These are phyloP conservation scores for Podarcis cretensis DNA, from an alignment of 2,113 vertebrate genomes.

Conservation along the genomic window DNA sequence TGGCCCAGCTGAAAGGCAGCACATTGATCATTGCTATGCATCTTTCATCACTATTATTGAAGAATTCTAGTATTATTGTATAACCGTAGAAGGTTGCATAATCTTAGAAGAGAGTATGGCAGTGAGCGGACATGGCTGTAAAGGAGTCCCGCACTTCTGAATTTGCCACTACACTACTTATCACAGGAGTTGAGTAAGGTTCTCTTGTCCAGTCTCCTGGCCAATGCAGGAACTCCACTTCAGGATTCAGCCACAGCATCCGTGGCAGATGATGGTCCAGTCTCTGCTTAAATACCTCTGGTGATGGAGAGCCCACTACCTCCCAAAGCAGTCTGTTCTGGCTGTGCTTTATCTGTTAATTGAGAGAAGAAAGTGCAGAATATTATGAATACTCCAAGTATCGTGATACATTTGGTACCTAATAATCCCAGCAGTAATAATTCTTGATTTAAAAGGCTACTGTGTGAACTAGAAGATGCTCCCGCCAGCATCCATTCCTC, in stretches of 20 bases:
- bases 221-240: background rate
- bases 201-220: background rate
- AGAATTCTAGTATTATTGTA: too few relatives aligned
- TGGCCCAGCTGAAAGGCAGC: too few relatives aligned
- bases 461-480: too few relatives aligned
- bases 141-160: too few relatives aligned
- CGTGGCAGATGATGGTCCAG: background rate
- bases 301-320: background rate
- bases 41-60: too few relatives aligned
- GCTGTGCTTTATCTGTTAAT: background rate
- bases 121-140: too few relatives aligned
- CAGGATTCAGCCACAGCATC: background rate
- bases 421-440: background rate
- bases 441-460: background rate
- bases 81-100: too few relatives aligned
- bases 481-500: background rate
- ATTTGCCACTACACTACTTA: background rate
- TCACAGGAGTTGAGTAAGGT: background rate
- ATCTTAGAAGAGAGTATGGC: too few relatives aligned
- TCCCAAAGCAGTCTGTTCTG: background rate
- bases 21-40: too few relatives aligned
- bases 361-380: background rate
- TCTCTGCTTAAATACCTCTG: background rate
- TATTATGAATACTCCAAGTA: background rate
- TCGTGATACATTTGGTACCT: background rate